Base-by-base conservation (phyloP, 37 sponge, comb jelly and placozoan species). In the Dysidea cf. avara region DNA sequence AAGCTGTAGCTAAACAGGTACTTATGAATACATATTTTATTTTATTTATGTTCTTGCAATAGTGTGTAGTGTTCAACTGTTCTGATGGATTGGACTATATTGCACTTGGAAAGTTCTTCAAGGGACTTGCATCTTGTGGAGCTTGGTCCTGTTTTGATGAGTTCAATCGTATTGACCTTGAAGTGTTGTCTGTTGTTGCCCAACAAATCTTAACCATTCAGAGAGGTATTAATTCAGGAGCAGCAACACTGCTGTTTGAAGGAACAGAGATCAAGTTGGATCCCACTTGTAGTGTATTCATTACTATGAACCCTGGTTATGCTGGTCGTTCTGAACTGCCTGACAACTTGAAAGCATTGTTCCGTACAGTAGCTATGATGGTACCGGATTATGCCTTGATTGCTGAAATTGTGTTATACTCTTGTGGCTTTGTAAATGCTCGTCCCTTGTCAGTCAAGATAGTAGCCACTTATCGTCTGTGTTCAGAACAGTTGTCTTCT, bases 91-190 rank as follows among this genome's bases (percentile, higher is more conserved):
- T 99, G 62, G 99, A 99, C 69, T 99, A 99, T 81, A 92, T 95
- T 57, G 99, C 99, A 33, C 81, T 99, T 68, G 99, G 99, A 9
- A 99, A 99, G 74, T 99, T 99, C 87, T 99, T 99, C 86, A 99
- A 99, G 43, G 99, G 99, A 0, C 80, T 99, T 26, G 99, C 99
- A 16, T 95, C 96, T 32, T 94, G 96, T 83, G 99, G 99, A 26
- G 99, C 99, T 3, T 99, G 99, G 99, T 94, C 99, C 25, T 99
- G 99, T 66, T 99, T 99, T 75, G 99, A 99, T 70, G 99, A 99
- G 79, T 99, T 99, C 78, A 99, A 99, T 81, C 78, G 99, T 5
- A 99, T 99, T 28, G 99, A 99, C 50, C 65, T 99, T 55, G 99
- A 99, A 68, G 99, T 88, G 60, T 20, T 54, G 56, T 39, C 65